phyloP scores from a whole-genome alignment of 2,797 vertebrate genomes.

The Ciconia nigra region DNA sequence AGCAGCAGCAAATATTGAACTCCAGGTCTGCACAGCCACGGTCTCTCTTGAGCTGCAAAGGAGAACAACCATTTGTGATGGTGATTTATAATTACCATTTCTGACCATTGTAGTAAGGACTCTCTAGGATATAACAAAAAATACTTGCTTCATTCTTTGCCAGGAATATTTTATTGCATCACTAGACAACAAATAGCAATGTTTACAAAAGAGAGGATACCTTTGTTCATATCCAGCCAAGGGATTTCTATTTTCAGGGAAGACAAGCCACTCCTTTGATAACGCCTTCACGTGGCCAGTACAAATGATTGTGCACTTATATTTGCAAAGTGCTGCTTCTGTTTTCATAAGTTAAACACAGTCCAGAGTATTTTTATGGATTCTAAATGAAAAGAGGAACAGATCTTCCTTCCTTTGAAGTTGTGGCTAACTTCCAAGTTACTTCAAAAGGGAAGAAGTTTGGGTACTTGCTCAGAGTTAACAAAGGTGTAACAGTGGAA shows the following conservation, averaged over 20 bases:
- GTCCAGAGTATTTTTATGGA: slow-evolving; percentile 5
- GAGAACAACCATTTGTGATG: rapidly evolving
- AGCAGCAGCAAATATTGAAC: background rate
- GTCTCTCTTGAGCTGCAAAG: background rate
- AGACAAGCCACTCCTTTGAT: background rate
- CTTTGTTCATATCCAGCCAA: background rate
- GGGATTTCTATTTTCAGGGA: background rate
- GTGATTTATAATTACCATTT: background rate
- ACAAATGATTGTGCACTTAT: background rate
- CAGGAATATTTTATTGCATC: background rate
- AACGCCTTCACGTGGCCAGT: background rate
- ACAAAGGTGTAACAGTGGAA: slow-evolving; percentile 35
- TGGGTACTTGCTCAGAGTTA: slow-evolving; percentile 24
- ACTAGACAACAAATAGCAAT: background rate
- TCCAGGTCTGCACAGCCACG: background rate
- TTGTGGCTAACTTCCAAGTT: slow-evolving; percentile 44
- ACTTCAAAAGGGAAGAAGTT: slow-evolving; percentile 53
- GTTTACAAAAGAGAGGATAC: background rate
- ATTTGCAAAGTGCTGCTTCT: slow-evolving; percentile 25
- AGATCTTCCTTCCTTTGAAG: slow-evolving; percentile 53
- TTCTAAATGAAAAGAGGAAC: slow-evolving; percentile 15
- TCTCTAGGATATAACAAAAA: background rate
- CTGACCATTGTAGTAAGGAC: background rate
- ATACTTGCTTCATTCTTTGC: background rate
- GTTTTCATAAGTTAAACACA: slow-evolving; percentile 31